phyloP scores from a whole-genome alignment of 2,888 invertebrate genomes.

The Drosophila quinaria region DNA sequence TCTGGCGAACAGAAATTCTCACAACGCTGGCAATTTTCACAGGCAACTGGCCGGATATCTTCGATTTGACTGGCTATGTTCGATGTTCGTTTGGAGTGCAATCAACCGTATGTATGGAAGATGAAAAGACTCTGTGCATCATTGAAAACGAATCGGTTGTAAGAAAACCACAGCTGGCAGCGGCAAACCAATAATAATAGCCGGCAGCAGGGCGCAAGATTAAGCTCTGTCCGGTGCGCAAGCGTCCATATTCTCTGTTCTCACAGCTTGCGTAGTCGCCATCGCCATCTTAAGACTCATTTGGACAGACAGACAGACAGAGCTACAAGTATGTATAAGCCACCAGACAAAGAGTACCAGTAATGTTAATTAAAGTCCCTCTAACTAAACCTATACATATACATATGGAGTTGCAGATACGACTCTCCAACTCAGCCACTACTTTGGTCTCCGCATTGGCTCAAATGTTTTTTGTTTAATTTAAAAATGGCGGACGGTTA shows the following conservation, averaged over 20 bases:
- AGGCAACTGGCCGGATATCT: constrained; percentile 60
- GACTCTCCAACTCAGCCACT: neutral
- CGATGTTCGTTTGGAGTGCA: constrained; percentile 67
- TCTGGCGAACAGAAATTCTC: constrained; percentile 1
- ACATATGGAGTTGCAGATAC: neutral
- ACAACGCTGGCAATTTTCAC: constrained; percentile 17
- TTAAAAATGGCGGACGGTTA: constrained; percentile 65
- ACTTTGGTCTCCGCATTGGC: constrained; percentile 15
- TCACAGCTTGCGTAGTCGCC: constrained; percentile 58
- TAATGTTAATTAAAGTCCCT: constrained; percentile 70
- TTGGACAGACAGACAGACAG: constrained; percentile 23
- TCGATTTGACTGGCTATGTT: constrained; percentile 62
- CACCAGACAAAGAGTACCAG: constrained; percentile 15
- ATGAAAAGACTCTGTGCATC: constrained; percentile 20
- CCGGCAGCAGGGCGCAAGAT: constrained; percentile 38
- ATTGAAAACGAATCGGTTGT: constrained; percentile 30
- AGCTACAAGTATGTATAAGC: neutral
- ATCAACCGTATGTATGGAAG: constrained; percentile 47
- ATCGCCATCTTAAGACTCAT: constrained; percentile 58
- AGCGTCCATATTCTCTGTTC: constrained; percentile 42
- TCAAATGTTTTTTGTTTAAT: constrained; percentile 31
- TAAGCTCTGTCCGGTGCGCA: constrained; percentile 14
- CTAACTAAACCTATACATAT: constrained; percentile 8
- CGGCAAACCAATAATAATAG: constrained; percentile 56
- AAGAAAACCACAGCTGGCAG: constrained; percentile 48